Percentiles rank a stretch among this genome's conserved stretches.
Conservation (phyloP, 2,888 invertebrate species). For the Mycogona germanica region DNA sequence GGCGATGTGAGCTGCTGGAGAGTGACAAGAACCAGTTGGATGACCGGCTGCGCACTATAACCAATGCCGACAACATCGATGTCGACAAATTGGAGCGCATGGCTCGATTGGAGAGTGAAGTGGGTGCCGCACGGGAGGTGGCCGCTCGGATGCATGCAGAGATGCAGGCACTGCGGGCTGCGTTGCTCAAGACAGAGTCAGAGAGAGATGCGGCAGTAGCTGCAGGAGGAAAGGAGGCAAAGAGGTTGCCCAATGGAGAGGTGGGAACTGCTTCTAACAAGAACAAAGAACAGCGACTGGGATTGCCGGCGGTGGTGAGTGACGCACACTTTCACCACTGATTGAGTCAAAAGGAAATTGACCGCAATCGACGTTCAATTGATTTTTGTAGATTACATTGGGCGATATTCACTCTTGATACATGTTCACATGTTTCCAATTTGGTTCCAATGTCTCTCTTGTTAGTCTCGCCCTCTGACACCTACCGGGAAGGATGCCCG, state of each 20-base stretch:
- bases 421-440: too few species aligned
- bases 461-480: too few species aligned
- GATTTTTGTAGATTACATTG: not conserved
- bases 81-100: slow-evolving; percentile 37
- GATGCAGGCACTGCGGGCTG: slow-evolving; percentile 50
- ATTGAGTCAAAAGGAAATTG: not conserved
- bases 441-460: too few species aligned
- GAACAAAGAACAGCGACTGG: too few species aligned
- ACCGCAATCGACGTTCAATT: not conserved
- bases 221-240: too few species aligned
- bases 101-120: slow-evolving; percentile 76
- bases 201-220: slow-evolving; percentile 17
- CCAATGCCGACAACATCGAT: slow-evolving; percentile 28
- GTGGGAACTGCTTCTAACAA: not conserved
- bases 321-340: not conserved
- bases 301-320: not conserved
- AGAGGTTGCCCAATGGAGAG: not conserved
- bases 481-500: not conserved
- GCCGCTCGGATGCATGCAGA: slow-evolving; percentile 49
- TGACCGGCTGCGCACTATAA: slow-evolving; percentile 32
- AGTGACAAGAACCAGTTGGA: slow-evolving; percentile 60
- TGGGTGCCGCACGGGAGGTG: slow-evolving; percentile 64
- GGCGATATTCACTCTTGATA: too few species aligned
- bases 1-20: slow-evolving; percentile 61
- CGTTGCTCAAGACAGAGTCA: slow-evolving; percentile 34